Conservation (phyloP, 1,140 invertebrate genomes). For the Harlomillsia oculata region DNA sequence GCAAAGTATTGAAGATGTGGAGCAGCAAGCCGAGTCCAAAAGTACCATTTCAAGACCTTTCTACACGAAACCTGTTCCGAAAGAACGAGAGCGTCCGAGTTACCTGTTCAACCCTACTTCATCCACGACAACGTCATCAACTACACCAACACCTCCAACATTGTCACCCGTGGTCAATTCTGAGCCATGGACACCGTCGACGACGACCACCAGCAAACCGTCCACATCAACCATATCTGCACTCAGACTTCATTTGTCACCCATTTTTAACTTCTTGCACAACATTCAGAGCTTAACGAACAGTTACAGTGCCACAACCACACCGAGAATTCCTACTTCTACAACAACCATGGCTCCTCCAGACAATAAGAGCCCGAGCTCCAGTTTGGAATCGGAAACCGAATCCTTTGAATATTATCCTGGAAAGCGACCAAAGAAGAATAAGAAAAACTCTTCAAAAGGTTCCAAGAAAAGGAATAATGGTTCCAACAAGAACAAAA, state of each 20-base stretch:
- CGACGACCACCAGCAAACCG: background rate
- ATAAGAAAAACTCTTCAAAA: conserved; percentile 5
- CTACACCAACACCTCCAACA: background rate
- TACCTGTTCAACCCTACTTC: background rate
- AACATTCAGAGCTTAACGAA: conserved; percentile 13
- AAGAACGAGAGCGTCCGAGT: conserved; percentile 3
- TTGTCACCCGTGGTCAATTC: background rate
- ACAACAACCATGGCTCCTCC: background rate
- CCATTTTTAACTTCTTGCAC: conserved; percentile 7
- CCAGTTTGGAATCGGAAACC: background rate
- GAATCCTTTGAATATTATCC: too few relatives aligned
- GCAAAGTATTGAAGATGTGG: background rate
- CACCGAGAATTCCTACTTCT: background rate
- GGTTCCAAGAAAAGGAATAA: background rate
- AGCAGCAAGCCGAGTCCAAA: background rate
- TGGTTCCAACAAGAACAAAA: too few relatives aligned
- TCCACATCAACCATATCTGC: background rate
- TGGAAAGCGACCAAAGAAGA: background rate
- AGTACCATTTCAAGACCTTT: conserved; percentile 1
- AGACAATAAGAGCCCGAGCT: background rate
- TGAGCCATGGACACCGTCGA: background rate
- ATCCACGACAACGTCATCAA: background rate
- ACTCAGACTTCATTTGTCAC: conserved; percentile 5
- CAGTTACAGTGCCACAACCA: background rate
- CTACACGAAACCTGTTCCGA: background rate